phyloP scores from a whole-genome alignment of 2,113 vertebrate genomes.

The Anthoscopus minutus region DNA sequence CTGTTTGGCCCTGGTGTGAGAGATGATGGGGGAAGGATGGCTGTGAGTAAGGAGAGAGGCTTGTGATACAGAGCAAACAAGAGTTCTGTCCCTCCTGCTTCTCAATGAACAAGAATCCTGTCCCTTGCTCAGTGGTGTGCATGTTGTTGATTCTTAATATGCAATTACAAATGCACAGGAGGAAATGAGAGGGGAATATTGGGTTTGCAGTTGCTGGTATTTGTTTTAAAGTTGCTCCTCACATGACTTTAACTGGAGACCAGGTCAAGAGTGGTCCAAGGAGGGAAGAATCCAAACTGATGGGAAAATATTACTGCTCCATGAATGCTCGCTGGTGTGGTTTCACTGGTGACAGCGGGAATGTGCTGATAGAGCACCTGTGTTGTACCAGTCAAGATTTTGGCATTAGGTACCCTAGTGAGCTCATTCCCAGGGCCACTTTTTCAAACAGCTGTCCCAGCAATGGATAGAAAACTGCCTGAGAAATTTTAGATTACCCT shows the following conservation, averaged over 20 bases:
- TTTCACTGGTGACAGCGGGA: background rate
- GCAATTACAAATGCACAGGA: background rate
- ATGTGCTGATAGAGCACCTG: background rate
- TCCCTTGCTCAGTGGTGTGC: background rate
- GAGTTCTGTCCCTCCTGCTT: background rate
- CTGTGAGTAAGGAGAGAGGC: background rate
- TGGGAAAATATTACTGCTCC: background rate
- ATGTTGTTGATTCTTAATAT: too few relatives aligned
- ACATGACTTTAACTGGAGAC: background rate
- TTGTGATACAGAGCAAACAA: background rate
- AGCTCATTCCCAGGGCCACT: background rate
- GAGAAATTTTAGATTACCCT: background rate
- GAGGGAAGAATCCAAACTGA: background rate
- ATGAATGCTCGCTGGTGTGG: fast-evolving
- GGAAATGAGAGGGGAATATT: background rate
- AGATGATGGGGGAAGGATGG: background rate
- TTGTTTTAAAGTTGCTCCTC: background rate
- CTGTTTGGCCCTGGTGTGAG: background rate
- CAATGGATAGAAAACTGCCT: background rate
- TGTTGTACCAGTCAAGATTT: background rate
- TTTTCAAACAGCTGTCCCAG: background rate
- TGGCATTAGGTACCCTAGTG: background rate
- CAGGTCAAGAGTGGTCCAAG: background rate
- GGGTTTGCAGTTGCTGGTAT: background rate
- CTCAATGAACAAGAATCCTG: background rate